A percentile compares a stretch with the other conserved stretches of the same genome.
Conservation (phyloP, 2,888 invertebrate genomes). For the Oscheius onirici region DNA sequence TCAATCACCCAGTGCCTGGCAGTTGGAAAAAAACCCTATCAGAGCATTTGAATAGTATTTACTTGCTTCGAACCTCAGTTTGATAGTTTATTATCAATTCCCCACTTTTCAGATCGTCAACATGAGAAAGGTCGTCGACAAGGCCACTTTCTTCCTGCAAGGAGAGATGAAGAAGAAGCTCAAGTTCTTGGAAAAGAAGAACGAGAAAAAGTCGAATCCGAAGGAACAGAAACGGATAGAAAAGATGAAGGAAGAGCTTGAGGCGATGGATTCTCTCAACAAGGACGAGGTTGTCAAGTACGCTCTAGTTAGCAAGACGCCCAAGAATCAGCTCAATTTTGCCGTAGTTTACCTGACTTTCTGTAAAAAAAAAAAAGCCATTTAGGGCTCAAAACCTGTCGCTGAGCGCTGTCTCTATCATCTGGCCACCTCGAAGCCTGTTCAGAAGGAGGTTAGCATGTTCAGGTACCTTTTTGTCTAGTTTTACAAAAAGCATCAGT, state of each 20-base stretch:
- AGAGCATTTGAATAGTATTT: too few relatives aligned
- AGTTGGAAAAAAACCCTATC: too few relatives aligned
- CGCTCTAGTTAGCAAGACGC: constrained; percentile 10
- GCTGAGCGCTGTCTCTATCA: constrained; percentile 8
- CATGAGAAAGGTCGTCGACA: background rate
- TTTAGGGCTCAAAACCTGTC: background rate
- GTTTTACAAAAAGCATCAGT: background rate
- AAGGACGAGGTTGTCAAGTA: constrained; percentile 16
- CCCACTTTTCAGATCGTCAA: background rate
- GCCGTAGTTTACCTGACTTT: background rate
- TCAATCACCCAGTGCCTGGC: too few relatives aligned
- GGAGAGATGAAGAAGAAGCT: background rate
- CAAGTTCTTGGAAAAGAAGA: background rate
- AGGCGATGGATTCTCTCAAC: background rate
- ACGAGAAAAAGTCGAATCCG: background rate
- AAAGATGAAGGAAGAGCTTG: constrained; percentile 2
- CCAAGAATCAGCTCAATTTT: background rate
- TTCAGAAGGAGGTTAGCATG: background rate
- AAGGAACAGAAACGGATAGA: background rate
- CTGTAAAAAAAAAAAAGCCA: background rate
- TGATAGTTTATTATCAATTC: background rate
- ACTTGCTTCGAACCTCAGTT: too few relatives aligned
- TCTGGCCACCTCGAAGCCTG: constrained; percentile 11
- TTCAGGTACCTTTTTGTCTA: constrained; percentile 9
- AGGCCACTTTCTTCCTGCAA: background rate